A percentile compares a stretch with the other conserved stretches of the same genome.
These are phyloP conservation scores for Callinectes sapidus DNA, from an alignment of 2,888 invertebrate genomes.

Conservation along the genomic window DNA sequence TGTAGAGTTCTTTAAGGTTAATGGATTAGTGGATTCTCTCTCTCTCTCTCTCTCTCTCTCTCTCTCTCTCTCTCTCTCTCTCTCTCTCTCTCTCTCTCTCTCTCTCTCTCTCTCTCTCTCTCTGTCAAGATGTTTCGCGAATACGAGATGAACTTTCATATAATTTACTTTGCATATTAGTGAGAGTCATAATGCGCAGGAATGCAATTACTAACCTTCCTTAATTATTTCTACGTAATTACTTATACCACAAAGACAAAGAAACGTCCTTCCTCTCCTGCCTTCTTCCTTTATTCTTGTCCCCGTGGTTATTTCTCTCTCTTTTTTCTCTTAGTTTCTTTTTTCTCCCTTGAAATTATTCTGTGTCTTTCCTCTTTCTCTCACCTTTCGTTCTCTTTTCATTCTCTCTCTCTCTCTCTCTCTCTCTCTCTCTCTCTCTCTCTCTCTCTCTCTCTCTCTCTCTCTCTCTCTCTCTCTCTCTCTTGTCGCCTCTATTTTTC, in stretches of 20 bases:
- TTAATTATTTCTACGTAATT: background rate
- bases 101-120: conserved; percentile 34
- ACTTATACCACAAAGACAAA: background rate
- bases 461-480: background rate
- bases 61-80: conserved; percentile 25
- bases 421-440: background rate
- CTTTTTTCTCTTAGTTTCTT: background rate
- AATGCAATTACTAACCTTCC: background rate
- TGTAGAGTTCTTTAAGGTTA: background rate
- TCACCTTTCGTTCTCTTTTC: background rate
- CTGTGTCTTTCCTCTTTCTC: background rate
- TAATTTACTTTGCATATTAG: background rate
- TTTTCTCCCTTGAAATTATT: background rate
- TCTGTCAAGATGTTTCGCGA: background rate
- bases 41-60: conserved; percentile 1
- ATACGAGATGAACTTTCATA: background rate
- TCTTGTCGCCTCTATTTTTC: background rate
- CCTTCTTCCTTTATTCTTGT: background rate
- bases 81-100: conserved; percentile 25
- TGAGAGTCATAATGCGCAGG: background rate
- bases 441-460: background rate
- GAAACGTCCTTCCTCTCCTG: background rate
- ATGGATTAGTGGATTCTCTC: background rate
- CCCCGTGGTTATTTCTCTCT: background rate
- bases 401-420: background rate